Conservation (phyloP, 2,113 vertebrate species). For the Oncorhynchus masou region DNA sequence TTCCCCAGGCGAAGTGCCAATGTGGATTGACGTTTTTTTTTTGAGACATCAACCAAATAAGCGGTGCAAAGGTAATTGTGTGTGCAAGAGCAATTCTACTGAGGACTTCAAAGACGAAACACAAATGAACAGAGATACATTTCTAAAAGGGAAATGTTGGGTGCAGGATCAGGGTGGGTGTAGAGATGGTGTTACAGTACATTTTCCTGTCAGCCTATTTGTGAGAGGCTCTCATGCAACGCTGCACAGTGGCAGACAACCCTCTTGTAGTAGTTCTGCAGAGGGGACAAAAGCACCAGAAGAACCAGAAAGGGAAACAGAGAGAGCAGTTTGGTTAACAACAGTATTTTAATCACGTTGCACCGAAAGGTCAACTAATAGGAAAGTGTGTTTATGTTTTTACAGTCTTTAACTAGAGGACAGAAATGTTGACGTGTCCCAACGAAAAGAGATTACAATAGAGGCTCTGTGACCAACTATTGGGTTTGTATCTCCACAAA, state of each 20-base stretch:
- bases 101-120: background rate
- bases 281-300: background rate
- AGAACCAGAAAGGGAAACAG: background rate
- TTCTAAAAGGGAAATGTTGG: too few species aligned
- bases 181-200: background rate
- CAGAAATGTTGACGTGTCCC: too few species aligned
- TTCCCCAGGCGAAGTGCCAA: background rate
- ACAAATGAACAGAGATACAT: too few species aligned
- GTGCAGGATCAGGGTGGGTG: too few species aligned
- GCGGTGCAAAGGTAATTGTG: background rate
- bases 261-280: background rate
- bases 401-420: too few species aligned
- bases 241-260: conserved; percentile 2
- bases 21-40: background rate
- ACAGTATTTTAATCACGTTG: background rate
- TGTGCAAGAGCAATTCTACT: background rate
- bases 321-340: background rate
- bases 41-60: background rate
- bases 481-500: too few species aligned
- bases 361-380: too few species aligned
- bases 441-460: too few species aligned
- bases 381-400: too few species aligned
- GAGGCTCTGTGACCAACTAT: too few species aligned
- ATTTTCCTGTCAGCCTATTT: background rate
- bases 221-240: background rate